These are phyloP conservation scores for Diploscapter pachys DNA, from an alignment of 1,140 invertebrate species.

Conservation along the genomic window DNA sequence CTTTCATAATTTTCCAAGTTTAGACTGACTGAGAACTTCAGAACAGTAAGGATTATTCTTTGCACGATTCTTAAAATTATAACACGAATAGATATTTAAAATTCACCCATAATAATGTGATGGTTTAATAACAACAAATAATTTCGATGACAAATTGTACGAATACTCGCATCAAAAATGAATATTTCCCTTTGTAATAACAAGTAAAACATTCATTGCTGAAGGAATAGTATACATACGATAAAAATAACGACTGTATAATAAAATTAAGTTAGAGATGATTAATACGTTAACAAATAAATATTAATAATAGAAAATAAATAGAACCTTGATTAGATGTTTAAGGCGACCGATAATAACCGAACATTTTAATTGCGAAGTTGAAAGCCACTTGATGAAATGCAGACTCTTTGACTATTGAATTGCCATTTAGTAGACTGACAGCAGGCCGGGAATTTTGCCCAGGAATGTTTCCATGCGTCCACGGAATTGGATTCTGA, in stretches of 20 bases:
- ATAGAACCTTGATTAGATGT: background rate
- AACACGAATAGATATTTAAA: background rate
- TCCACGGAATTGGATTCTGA: conserved; percentile 26
- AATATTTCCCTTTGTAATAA: no score
- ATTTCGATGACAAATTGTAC: no score
- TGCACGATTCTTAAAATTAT: background rate
- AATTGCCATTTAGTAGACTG: background rate
- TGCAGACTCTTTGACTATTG: background rate
- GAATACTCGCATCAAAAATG: no score
- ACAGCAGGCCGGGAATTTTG: conserved; percentile 30
- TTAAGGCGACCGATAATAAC: background rate
- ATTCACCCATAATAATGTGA: background rate
- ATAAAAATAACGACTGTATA: no score
- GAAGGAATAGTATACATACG: no score
- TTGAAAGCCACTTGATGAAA: background rate
- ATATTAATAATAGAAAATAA: background rate
- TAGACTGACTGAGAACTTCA: background rate
- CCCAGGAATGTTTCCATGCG: conserved; percentile 34
- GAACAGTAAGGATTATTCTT: background rate
- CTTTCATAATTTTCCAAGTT: background rate
- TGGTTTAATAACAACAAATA: background rate
- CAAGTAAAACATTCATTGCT: no score
- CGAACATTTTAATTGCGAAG: background rate
- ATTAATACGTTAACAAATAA: background rate
- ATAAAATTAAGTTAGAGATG: background rate